A percentile compares a stretch with the other conserved stretches of the same genome.
Evolutionary conservation across 2,113 vertebrate genomes (phyloP).

Genomic region (Calidris pugnax): DNA sequence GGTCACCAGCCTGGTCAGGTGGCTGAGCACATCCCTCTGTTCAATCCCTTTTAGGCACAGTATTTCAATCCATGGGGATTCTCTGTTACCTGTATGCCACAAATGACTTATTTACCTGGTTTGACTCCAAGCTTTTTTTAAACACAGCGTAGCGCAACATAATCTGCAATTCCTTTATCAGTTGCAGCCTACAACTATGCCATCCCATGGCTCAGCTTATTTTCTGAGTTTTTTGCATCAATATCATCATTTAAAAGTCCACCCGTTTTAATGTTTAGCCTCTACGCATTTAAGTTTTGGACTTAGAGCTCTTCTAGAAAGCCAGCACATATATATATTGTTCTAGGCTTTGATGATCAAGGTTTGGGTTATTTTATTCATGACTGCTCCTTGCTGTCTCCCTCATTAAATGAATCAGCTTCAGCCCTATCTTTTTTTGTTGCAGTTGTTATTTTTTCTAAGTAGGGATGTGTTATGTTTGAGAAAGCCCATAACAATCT

Average conservation of each 20-base stretch:
- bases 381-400: neutral
- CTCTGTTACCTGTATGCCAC: neutral
- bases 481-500: no score
- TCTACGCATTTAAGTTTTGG: neutral
- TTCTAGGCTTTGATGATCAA: neutral
- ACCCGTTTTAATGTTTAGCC: neutral
- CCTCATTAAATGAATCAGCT: neutral
- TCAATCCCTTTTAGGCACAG: neutral
- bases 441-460: neutral
- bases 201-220: neutral
- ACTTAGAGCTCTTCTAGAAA: neutral
- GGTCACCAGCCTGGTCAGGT: neutral
- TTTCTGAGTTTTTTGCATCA: neutral
- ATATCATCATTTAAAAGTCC: neutral
- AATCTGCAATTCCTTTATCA: neutral
- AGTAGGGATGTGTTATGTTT: neutral
- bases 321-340: neutral
- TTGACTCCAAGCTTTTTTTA: neutral
- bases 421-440: neutral
- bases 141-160: neutral
- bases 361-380: neutral
- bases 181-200: neutral
- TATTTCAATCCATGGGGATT: neutral
- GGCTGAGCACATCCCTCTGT: neutral
- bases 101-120: neutral